Evolutionary conservation across 2,113 vertebrate genomes (phyloP), one percentile per base, ranked within the genome.

Genomic region (Hippocampus mohnikei): DNA sequence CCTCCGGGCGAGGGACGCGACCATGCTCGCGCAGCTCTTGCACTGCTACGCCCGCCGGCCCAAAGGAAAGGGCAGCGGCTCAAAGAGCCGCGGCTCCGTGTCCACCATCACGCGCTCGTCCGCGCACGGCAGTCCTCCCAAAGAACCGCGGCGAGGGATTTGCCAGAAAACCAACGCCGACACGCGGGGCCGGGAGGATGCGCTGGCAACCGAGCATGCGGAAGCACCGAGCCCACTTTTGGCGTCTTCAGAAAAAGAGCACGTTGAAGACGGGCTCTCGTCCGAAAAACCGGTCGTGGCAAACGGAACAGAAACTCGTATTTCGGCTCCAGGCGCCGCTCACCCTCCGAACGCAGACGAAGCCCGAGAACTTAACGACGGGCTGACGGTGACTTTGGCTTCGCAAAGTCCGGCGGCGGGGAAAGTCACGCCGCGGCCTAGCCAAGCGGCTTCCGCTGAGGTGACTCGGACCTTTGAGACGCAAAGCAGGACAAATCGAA

Each of bases 31-130:
- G 8, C 79, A 86, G 9, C 87, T 84, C 80, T 60, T 93, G 70
- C 92, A 93, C 70, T 90, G 85, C 74, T 93, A 93, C 9, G 72
- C 79, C 40, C 86, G 78, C 20, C 70, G 81, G 16, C 74, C 66
- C 46, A 90, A 85, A 73, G 87, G 87, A 11, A 88, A 89, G 71
- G 82, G 78, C 6, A 75, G 46, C 1, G 67, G 67, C 9, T 11
- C 48, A 2, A 76, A 77, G 16, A 50, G 65, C 59, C 84, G 80
- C 6, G 59, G 70, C 60, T 87, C 85, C 0, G 86, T 83, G 2
- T 83, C 88, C 10, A 83, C 83, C 13, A 86, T 86, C 68, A 82
- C 85, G 3, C 87, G 79, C 15, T 83, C 88, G 1, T 89, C 82
- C 3, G 84, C 78, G 41, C 86, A 87, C 29, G 84, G 77, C 62